phyloP scores from a whole-genome alignment of 2,888 invertebrate species.

The Leptogaster cylindrica region DNA sequence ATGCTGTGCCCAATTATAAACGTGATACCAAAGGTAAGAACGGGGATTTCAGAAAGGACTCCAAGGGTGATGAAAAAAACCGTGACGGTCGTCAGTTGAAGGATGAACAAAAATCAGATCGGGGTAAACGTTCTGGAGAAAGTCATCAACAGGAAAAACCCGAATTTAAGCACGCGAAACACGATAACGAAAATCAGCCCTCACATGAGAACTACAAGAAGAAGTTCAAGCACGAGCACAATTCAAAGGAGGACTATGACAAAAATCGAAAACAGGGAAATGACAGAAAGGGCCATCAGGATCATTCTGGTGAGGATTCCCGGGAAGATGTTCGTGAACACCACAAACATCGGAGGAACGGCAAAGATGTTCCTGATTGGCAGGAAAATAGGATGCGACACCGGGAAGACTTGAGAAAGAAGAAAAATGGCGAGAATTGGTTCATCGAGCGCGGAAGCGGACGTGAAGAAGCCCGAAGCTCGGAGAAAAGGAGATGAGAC shows the following conservation, averaged over 20 bases:
- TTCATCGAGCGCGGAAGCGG: slow-evolving; percentile 56
- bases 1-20: neutral
- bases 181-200: slow-evolving; percentile 34
- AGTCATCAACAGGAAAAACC: slow-evolving; percentile 29
- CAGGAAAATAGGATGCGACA: slow-evolving; percentile 57
- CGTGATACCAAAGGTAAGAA: neutral
- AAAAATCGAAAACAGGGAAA: slow-evolving; percentile 22
- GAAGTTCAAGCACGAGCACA: slow-evolving; percentile 31
- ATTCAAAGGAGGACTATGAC: slow-evolving; percentile 42
- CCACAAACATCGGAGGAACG: slow-evolving; percentile 21
- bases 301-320: neutral
- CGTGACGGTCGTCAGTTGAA: neutral
- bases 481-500: neutral
- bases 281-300: neutral
- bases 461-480: slow-evolving; percentile 55
- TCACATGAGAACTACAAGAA: slow-evolving; percentile 33
- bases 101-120: slow-evolving; percentile 5
- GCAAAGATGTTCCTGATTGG: slow-evolving; percentile 53
- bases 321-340: neutral
- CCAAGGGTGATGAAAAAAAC: neutral
- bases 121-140: neutral
- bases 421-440: slow-evolving; percentile 56
- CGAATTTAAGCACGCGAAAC: slow-evolving; percentile 42
- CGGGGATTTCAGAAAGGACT: neutral
- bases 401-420: slow-evolving; percentile 54